Evolutionary conservation across 30 jellyfish, hydroid and myxozoan genomes (phyloP).

Genomic region (Chrysaora quinquecirrha): DNA sequence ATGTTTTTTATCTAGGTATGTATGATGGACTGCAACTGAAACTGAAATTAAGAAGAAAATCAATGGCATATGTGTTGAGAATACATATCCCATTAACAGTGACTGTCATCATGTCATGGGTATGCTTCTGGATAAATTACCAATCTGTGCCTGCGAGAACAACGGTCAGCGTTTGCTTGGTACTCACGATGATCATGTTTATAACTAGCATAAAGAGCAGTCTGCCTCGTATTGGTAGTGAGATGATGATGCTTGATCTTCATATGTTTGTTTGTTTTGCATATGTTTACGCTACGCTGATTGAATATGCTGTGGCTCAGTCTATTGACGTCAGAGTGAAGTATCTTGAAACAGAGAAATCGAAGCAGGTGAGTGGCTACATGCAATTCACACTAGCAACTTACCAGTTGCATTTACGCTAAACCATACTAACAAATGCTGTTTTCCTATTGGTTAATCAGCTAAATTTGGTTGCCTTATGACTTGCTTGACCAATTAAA

Average conservation of each 20-base stretch:
- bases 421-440: too few species aligned
- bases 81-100: constrained; percentile 58
- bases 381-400: too few species aligned
- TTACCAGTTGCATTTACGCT: too few species aligned
- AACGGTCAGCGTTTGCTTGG: constrained; percentile 50
- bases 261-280: constrained; percentile 65
- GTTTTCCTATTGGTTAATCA: too few species aligned
- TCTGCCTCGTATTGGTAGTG: constrained; percentile 22
- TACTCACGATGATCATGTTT: constrained; percentile 26
- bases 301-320: constrained; percentile 71
- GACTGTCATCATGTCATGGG: constrained; percentile 71
- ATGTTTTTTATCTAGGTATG: constrained; percentile 46
- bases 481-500: too few species aligned
- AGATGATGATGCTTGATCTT: constrained; percentile 36
- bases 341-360: background rate
- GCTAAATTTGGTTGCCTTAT: too few species aligned
- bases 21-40: constrained; percentile 40
- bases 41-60: constrained; percentile 47
- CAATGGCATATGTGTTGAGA: constrained; percentile 23
- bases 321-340: constrained; percentile 55
- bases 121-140: constrained; percentile 69
- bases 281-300: constrained; percentile 63
- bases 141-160: constrained; percentile 80
- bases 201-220: constrained; percentile 12
- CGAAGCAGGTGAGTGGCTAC: too few species aligned